Evolutionary conservation across 2,888 invertebrate genomes (phyloP).

Genomic region (Schrankia costaestrigalis): DNA sequence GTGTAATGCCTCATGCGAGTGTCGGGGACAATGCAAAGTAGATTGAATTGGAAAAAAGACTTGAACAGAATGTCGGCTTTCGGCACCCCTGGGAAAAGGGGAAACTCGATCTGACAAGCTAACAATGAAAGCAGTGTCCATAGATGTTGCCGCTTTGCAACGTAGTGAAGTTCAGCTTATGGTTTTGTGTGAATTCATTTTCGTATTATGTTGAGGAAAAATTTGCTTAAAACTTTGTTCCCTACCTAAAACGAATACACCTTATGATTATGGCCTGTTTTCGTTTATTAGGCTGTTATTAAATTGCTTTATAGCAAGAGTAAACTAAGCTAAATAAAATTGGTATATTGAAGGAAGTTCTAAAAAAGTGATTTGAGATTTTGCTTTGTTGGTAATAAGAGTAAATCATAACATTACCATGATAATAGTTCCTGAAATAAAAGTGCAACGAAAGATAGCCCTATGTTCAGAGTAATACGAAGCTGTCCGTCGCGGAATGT

Average conservation of each 20-base stretch:
- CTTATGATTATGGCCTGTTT: too few relatives aligned
- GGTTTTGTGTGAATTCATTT: constrained; percentile 26
- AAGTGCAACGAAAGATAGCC: too few relatives aligned
- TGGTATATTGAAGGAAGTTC: too few relatives aligned
- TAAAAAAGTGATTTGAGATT: too few relatives aligned
- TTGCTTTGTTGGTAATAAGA: too few relatives aligned
- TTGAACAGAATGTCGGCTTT: constrained; percentile 69
- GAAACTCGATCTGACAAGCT: constrained; percentile 61
- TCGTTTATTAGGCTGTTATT: too few relatives aligned
- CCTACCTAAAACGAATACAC: constrained; percentile 5
- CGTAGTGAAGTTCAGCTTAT: constrained; percentile 17
- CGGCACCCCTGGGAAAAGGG: constrained; percentile 60
- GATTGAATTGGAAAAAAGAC: constrained; percentile 80
- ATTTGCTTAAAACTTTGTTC: constrained; percentile 9
- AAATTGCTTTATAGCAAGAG: too few relatives aligned
- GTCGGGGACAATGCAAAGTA: constrained; percentile 78
- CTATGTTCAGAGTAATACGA: too few relatives aligned
- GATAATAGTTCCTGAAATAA: too few relatives aligned
- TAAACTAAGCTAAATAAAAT: too few relatives aligned
- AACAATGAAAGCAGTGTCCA: constrained; percentile 65
- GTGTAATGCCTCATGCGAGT: constrained; percentile 79
- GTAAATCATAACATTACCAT: too few relatives aligned
- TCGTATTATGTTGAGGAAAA: constrained; percentile 18
- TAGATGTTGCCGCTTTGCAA: constrained; percentile 41
- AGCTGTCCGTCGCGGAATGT: too few relatives aligned